Percentiles rank a stretch among this genome's conserved stretches.
phyloP scores from a whole-genome alignment of 2,113 vertebrate species.

The Speoplatyrhinus poulsoni region DNA sequence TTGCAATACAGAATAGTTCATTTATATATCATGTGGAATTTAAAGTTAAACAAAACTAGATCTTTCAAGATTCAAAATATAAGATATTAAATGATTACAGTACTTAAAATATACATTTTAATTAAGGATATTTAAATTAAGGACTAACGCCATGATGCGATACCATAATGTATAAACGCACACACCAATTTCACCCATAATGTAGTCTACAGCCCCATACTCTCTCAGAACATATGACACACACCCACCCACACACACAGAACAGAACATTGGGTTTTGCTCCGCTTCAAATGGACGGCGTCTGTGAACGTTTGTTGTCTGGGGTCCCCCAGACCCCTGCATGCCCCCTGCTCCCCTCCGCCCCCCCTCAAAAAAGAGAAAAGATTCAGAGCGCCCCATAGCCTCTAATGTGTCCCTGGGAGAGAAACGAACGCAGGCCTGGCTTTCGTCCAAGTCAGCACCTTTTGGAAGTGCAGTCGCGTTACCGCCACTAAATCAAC shows the following conservation, averaged over 20 bases:
- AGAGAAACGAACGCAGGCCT: slow-evolving; percentile 66
- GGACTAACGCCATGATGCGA: too few species aligned
- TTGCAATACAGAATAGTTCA: too few species aligned
- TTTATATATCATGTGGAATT: too few species aligned
- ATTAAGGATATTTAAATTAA: not conserved
- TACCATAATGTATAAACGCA: not conserved
- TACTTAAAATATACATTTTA: not conserved
- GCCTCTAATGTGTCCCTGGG: slow-evolving; percentile 70
- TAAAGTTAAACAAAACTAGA: too few species aligned
- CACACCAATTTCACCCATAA: not conserved
- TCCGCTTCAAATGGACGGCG: slow-evolving; percentile 10
- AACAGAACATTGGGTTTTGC: slow-evolving; percentile 16
- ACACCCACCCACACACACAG: not conserved
- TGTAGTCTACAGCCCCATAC: too few species aligned
- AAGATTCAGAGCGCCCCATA: slow-evolving; percentile 66
- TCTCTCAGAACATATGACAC: too few species aligned
- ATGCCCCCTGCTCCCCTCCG: slow-evolving; percentile 38
- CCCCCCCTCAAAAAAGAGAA: slow-evolving; percentile 22
- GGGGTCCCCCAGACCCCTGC: slow-evolving; percentile 46
- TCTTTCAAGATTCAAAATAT: too few species aligned
- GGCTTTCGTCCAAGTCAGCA: slow-evolving; percentile 80
- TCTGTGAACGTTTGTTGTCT: slow-evolving; percentile 69
- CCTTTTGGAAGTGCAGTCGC: slow-evolving; percentile 79
- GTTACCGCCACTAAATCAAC: slow-evolving; percentile 81
- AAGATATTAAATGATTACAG: not conserved